Conservation (phyloP, 2,797 vertebrate genomes). For the Anguilla anguilla region DNA sequence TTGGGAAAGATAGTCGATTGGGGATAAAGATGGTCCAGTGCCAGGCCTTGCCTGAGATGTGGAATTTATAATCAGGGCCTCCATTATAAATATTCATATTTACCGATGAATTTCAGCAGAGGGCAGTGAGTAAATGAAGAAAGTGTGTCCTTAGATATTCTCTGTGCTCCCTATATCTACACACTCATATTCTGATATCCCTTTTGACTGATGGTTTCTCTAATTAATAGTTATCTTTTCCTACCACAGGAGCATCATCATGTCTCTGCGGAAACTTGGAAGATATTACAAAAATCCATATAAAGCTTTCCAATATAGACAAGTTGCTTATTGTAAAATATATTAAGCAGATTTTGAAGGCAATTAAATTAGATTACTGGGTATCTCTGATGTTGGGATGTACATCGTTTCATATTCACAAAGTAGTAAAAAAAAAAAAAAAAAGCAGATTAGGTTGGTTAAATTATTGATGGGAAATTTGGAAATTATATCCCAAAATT, state of each 20-base stretch:
- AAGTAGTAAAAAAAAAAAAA: neutral
- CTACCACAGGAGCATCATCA: neutral
- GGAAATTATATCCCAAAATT: conserved; percentile 7
- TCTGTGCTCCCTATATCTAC: neutral
- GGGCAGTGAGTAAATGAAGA: neutral
- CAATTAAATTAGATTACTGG: neutral
- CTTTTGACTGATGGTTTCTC: conserved; percentile 12
- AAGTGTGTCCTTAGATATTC: neutral
- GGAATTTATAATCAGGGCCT: neutral
- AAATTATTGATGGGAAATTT: conserved; percentile 16
- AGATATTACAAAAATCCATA: conserved; percentile 10
- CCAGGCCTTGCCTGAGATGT: neutral
- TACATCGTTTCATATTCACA: conserved; percentile 3
- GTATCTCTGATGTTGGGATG: neutral
- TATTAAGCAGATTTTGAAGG: neutral
- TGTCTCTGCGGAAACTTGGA: neutral
- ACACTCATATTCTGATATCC: neutral
- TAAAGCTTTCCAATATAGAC: neutral
- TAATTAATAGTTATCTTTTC: neutral
- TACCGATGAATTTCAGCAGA: neutral
- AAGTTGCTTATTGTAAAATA: conserved; percentile 14
- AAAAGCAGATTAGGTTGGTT: conserved; percentile 6
- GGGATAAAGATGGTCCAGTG: neutral
- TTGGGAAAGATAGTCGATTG: neutral
- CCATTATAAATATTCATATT: neutral